A percentile compares a stretch with the other conserved stretches of the same genome.
phyloP scores from a whole-genome alignment of 1,140 invertebrate genomes.

The Drosophila repletoides region DNA sequence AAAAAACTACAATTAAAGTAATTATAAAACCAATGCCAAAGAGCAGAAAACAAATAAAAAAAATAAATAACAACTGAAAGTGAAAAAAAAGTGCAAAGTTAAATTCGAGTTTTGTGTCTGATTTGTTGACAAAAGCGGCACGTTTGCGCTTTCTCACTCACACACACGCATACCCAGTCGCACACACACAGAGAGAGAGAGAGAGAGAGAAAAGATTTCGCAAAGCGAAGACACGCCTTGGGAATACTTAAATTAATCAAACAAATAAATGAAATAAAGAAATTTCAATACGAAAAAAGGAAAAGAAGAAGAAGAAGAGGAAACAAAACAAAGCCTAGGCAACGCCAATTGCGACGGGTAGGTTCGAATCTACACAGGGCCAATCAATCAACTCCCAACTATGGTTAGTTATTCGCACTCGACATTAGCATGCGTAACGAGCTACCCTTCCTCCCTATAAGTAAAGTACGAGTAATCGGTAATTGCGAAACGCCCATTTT shows the following conservation, averaged over 20 bases:
- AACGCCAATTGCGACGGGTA: slow-evolving; percentile 12
- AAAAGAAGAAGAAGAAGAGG: slow-evolving; percentile 12
- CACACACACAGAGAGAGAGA: slow-evolving; percentile 10
- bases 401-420: slow-evolving; percentile 45
- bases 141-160: slow-evolving; percentile 74
- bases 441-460: not conserved
- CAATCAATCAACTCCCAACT: slow-evolving; percentile 13
- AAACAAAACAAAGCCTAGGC: slow-evolving; percentile 7
- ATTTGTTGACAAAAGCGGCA: slow-evolving; percentile 67
- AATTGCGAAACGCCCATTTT: slow-evolving; percentile 33
- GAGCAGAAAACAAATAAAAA: slow-evolving; percentile 18
- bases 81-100: slow-evolving; percentile 54
- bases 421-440: slow-evolving; percentile 42
- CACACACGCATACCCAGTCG: slow-evolving; percentile 9
- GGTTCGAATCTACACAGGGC: slow-evolving; percentile 11
- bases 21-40: slow-evolving; percentile 31
- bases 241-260: slow-evolving; percentile 32
- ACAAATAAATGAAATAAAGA: not conserved
- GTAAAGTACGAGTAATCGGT: not conserved
- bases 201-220: slow-evolving; percentile 24
- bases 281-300: slow-evolving; percentile 5
- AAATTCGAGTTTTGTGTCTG: slow-evolving; percentile 50
- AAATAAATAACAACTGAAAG: slow-evolving; percentile 42
- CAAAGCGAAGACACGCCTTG: slow-evolving; percentile 42
- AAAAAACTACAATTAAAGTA: slow-evolving; percentile 28